These are phyloP conservation scores for Cisticola juncidis DNA, from an alignment of 2,113 vertebrate genomes.

Conservation along the genomic window DNA sequence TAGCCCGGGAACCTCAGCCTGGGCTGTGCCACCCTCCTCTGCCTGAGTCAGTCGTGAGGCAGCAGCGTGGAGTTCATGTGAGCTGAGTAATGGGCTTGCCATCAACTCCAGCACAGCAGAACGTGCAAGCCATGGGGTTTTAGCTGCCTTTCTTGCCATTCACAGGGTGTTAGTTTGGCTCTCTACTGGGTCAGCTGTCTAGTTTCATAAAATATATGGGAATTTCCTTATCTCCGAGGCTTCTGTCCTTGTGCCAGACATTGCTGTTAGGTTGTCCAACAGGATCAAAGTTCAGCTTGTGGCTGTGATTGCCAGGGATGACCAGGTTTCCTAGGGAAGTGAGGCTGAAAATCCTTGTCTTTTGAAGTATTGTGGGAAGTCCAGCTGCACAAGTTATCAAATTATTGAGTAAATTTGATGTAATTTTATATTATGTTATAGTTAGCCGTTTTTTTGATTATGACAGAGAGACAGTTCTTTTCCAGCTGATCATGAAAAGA, in stretches of 20 bases:
- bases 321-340: neutral
- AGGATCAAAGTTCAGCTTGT: neutral
- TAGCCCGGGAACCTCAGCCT: neutral
- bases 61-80: neutral
- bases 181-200: neutral
- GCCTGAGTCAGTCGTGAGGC: neutral
- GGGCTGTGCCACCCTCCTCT: neutral
- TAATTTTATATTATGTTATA: neutral
- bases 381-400: neutral
- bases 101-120: neutral
- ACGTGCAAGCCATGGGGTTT: neutral
- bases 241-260: neutral
- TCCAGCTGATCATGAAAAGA: neutral
- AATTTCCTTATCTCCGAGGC: neutral
- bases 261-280: neutral
- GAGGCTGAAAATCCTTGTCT: neutral
- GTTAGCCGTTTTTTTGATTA: neutral
- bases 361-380: neutral
- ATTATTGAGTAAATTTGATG: neutral
- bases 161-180: neutral
- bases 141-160: slow-evolving; percentile 6
- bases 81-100: slow-evolving; percentile 9
- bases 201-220: neutral
- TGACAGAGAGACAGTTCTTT: neutral
- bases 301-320: neutral